A percentile compares a stretch with the other conserved stretches of the same genome.
Evolutionary conservation across 2,113 vertebrate species (phyloP).

Genomic region (Notiomystis cincta): DNA sequence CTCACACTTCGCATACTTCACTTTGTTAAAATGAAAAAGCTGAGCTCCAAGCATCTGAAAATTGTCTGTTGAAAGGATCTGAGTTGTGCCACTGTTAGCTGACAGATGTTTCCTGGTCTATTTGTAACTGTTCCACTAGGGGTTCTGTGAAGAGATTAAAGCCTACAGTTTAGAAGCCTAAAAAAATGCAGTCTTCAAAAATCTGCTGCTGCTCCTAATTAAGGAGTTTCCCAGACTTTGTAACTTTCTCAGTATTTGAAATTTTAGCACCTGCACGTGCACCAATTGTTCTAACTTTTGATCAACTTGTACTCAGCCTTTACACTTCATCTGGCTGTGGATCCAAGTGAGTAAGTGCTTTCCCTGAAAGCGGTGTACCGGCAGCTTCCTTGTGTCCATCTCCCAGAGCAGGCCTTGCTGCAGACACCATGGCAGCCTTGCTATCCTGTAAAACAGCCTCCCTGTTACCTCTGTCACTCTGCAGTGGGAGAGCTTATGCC

Average conservation of each 20-base stretch:
- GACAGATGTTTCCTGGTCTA: neutral
- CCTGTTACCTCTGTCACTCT: neutral
- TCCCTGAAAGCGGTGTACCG: accelerated
- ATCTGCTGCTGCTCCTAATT: neutral
- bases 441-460: neutral
- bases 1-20: neutral
- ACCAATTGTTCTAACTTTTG: neutral
- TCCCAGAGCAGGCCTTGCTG: neutral
- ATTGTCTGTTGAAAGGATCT: neutral
- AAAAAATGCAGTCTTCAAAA: neutral
- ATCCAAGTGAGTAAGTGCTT: neutral
- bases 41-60: neutral
- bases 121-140: neutral
- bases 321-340: neutral
- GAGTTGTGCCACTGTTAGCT: neutral
- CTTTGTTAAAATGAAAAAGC: neutral
- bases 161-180: neutral
- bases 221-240: neutral
- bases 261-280: neutral
- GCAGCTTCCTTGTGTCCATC: neutral
- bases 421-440: neutral
- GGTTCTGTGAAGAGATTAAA: neutral
- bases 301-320: neutral
- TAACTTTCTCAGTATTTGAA: neutral
- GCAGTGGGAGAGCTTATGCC: neutral